Evolutionary conservation across 2,113 vertebrate genomes (phyloP).

Genomic region (Gobius niger): DNA sequence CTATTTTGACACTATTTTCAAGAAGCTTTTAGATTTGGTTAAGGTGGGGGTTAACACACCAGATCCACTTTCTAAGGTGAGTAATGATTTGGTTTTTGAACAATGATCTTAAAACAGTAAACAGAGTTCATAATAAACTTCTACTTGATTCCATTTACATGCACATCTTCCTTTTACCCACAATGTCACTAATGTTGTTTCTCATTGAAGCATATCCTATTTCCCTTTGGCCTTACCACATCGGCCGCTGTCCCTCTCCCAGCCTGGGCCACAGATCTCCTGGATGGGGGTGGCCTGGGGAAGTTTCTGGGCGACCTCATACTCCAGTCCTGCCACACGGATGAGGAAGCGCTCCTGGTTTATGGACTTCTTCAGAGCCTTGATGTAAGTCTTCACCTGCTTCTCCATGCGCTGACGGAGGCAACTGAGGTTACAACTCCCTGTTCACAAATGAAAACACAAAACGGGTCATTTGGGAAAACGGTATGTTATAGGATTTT

Average conservation of each 20-base stretch:
- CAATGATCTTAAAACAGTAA: too few relatives aligned
- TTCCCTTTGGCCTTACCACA: conserved; percentile 86
- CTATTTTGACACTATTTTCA: too few relatives aligned
- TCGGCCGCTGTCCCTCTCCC: conserved; percentile 84
- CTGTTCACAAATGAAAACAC: conserved; percentile 58
- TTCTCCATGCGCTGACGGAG: conserved; percentile 91
- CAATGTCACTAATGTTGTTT: too few relatives aligned
- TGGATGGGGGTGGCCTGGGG: conserved; percentile 57
- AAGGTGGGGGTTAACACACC: too few relatives aligned
- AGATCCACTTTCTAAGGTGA: too few relatives aligned
- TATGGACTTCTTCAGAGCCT: conserved; percentile 95
- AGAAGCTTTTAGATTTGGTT: too few relatives aligned
- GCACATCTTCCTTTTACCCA: too few relatives aligned
- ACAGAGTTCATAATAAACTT: too few relatives aligned
- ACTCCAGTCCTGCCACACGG: conserved; percentile 89
- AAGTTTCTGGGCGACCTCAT: conserved; percentile 91
- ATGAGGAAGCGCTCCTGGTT: conserved; percentile 97
- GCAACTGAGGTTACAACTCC: conserved; percentile 89
- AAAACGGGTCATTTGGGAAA: not conserved
- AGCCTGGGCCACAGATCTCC: conserved; percentile 80
- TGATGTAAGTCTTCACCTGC: conserved; percentile 90
- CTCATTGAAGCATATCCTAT: too few relatives aligned
- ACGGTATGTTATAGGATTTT: too few relatives aligned
- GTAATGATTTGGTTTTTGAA: too few relatives aligned
- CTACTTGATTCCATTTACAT: too few relatives aligned